Base-by-base conservation (phyloP, 2,113 vertebrate genomes). In the Lophius piscatorius region DNA sequence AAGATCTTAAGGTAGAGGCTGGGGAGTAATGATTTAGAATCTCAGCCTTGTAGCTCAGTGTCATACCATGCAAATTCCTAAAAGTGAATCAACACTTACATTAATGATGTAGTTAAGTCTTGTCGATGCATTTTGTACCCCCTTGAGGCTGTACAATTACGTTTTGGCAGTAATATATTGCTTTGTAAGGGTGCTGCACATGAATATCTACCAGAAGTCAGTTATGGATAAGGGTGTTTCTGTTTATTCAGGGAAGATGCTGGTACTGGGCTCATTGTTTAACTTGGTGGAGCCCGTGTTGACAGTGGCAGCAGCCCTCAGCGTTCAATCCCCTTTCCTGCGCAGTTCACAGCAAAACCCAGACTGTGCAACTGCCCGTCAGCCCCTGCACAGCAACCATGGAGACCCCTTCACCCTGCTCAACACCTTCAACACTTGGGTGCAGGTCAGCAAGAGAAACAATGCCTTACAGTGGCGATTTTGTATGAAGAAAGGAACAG, bases 321-420 rank as follows among this genome's bases (percentile, higher is more conserved):
- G 95, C 0, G 92, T 97, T 5, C 94, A 93, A 41, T 96, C 95
- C 0, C 95, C 94, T 0, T 95, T 96, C 73, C 83, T 95, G 9
- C 92, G 94, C 36, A 89, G 89, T 1, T 51, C 91, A 1, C 93
- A 92, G 42, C 81, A 87, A 59, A 90, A 92, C 57, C 92, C 91
- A 0, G 93, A 96, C 51, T 90, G 92, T 0, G 61, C 68, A 0
- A 88, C 87, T 0, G 90, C 93, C 0, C 90, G 94, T 9, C 81
- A 90, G 38, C 91, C 92, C 20, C 89, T 98, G 47, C 90, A 94
- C 73, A 96, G 93, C 58, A 92, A 92, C 78, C 91, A 94, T 1
- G 95, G 96, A 0, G 96, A 98, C 88, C 94, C 95, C 33, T 93
- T 98, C 51, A 96, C 93, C 0, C 87, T 98, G 51, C 93, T 98